A percentile compares a stretch with the other conserved stretches of the same genome.
Evolutionary conservation across 2,888 invertebrate genomes (phyloP).

Genomic region (Aricia artaxerxes): DNA sequence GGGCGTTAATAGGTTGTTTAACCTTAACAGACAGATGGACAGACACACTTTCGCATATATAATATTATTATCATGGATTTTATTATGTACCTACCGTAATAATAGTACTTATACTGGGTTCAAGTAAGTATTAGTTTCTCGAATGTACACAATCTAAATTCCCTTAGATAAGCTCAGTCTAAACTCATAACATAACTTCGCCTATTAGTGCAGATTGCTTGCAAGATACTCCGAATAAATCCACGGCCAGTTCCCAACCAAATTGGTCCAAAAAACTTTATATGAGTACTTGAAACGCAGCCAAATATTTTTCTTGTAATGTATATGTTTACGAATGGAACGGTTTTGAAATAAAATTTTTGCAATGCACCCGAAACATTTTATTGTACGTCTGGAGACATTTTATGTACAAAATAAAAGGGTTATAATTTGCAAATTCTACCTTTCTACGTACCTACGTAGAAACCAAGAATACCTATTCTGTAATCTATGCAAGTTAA

Average conservation of each 20-base stretch:
- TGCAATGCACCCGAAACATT: background rate
- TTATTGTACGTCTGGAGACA: conserved; percentile 34
- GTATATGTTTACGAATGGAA: conserved; percentile 35
- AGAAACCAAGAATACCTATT: too few relatives aligned
- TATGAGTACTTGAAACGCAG: conserved; percentile 42
- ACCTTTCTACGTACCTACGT: background rate
- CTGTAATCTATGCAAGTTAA: too few relatives aligned
- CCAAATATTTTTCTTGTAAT: conserved; percentile 42
- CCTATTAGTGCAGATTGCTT: conserved; percentile 43
- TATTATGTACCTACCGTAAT: background rate
- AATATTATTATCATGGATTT: background rate
- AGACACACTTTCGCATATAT: too few relatives aligned
- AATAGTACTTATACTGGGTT: background rate
- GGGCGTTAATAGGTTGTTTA: too few relatives aligned
- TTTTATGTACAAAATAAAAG: conserved; percentile 8
- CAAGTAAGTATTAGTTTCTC: background rate
- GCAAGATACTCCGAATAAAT: conserved; percentile 43
- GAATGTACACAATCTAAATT: background rate
- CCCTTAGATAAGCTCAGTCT: conserved; percentile 35
- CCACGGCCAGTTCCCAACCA: conserved; percentile 39
- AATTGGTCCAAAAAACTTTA: conserved; percentile 43
- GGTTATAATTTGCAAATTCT: background rate
- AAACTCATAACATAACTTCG: conserved; percentile 40
- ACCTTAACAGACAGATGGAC: too few relatives aligned
- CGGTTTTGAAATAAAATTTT: conserved; percentile 20